phyloP scores from a whole-genome alignment of 2,797 vertebrate genomes.

The Delichon dasypus region DNA sequence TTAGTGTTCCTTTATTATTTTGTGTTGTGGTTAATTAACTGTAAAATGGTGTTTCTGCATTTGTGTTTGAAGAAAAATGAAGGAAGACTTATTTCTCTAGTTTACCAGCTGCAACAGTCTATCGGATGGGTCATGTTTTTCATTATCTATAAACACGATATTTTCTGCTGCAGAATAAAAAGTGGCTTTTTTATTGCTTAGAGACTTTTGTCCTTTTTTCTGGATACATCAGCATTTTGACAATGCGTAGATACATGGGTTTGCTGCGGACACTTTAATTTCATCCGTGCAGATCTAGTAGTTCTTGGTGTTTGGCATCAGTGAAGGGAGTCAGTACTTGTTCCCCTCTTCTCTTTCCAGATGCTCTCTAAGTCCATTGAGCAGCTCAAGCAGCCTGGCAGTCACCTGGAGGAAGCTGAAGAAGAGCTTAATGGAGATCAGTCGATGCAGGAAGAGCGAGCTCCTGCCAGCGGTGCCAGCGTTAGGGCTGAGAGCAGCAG shows the following conservation, averaged over 20 bases:
- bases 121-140: not conserved
- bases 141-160: not conserved
- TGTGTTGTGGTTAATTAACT: not conserved
- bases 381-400: slow-evolving; percentile 92
- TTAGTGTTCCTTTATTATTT: not conserved
- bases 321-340: not conserved
- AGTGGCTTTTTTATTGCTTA: not conserved
- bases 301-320: not conserved
- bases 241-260: accelerated
- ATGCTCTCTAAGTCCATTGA: slow-evolving; percentile 97
- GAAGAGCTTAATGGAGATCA: slow-evolving; percentile 87
- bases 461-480: slow-evolving; percentile 82
- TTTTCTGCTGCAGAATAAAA: not conserved
- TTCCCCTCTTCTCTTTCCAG: slow-evolving; percentile 77
- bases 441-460: slow-evolving; percentile 88
- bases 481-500: slow-evolving; percentile 81
- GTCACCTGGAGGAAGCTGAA: slow-evolving; percentile 92
- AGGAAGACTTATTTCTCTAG: not conserved
- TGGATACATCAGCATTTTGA: not conserved
- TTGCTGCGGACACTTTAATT: not conserved
- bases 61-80: not conserved
- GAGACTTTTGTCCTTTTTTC: not conserved
- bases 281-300: not conserved
- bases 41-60: not conserved
- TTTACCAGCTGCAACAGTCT: not conserved